Evolutionary conservation across 2,888 invertebrate genomes (phyloP).

Genomic region (Cheilosia vernalis): DNA sequence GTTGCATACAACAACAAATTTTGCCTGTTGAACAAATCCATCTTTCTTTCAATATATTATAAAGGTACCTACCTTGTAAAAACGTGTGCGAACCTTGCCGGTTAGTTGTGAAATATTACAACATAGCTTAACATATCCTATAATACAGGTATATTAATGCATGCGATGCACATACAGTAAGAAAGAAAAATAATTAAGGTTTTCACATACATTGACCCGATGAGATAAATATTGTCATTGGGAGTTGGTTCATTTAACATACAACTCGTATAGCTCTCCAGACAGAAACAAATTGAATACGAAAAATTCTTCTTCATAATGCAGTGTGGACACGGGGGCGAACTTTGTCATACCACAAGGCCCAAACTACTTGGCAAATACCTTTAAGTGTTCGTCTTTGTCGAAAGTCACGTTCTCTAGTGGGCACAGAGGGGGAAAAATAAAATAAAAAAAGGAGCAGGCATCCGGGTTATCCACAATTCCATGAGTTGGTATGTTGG

Average conservation of each 20-base stretch:
- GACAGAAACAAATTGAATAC: constrained; percentile 3
- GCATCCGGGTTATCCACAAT: neutral
- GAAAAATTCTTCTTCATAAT: neutral
- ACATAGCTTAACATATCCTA: neutral
- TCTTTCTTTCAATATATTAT: too few species aligned
- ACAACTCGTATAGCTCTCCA: constrained; percentile 15
- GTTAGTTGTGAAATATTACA: too few species aligned
- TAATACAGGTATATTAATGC: constrained; percentile 9
- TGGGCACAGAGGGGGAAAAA: constrained; percentile 9
- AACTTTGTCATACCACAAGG: constrained; percentile 17
- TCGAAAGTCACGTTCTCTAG: constrained; percentile 68
- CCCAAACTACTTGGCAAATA: constrained; percentile 36
- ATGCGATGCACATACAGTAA: constrained; percentile 42
- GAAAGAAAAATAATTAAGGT: constrained; percentile 2
- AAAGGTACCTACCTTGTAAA: too few species aligned
- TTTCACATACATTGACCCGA: constrained; percentile 57
- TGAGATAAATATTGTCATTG: constrained; percentile 31
- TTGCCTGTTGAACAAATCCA: too few species aligned
- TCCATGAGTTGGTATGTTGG: constrained; percentile 16
- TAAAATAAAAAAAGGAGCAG: neutral
- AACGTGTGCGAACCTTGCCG: too few species aligned
- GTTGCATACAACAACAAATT: too few species aligned
- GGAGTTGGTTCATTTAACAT: constrained; percentile 9
- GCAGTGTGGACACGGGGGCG: constrained; percentile 7
- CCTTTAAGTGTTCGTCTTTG: constrained; percentile 65